Evolutionary conservation across 2,797 vertebrate species (phyloP).

Genomic region (Falco novaeseelandiae): DNA sequence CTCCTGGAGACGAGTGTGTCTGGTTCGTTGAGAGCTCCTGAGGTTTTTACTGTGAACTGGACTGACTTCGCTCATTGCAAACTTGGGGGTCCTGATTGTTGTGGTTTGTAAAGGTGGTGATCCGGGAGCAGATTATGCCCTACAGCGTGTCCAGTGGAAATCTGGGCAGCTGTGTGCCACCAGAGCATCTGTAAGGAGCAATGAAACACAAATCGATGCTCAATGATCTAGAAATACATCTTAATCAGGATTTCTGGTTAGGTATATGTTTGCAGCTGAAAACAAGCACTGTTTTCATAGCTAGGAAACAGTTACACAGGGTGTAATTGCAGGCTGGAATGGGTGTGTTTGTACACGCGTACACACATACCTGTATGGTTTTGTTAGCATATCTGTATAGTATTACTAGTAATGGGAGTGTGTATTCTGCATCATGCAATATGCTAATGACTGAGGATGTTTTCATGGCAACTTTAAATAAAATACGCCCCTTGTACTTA

Average conservation of each 20-base stretch:
- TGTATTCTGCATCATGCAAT: fast-evolving
- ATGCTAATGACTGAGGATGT: not conserved
- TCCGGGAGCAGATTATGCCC: not conserved
- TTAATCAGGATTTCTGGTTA: not conserved
- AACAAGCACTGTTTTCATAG: not conserved
- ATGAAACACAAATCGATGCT: not conserved
- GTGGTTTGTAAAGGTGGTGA: not conserved
- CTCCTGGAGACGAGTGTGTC: not conserved
- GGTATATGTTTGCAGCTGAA: not conserved
- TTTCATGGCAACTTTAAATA: not conserved
- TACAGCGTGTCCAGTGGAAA: not conserved
- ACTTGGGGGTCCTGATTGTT: not conserved
- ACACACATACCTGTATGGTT: too few species aligned
- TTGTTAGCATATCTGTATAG: not conserved
- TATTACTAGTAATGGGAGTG: not conserved
- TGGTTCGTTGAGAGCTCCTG: not conserved
- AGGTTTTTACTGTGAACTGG: not conserved
- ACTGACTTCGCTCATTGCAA: too few species aligned
- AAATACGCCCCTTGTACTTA: not conserved
- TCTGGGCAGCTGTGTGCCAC: not conserved
- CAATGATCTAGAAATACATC: not conserved
- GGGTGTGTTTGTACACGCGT: too few species aligned
- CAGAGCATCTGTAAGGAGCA: not conserved
- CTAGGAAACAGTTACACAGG: not conserved
- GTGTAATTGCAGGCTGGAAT: not conserved